Evolutionary conservation across 2,888 invertebrate species (phyloP).

Genomic region (Nomada ferruginata): DNA sequence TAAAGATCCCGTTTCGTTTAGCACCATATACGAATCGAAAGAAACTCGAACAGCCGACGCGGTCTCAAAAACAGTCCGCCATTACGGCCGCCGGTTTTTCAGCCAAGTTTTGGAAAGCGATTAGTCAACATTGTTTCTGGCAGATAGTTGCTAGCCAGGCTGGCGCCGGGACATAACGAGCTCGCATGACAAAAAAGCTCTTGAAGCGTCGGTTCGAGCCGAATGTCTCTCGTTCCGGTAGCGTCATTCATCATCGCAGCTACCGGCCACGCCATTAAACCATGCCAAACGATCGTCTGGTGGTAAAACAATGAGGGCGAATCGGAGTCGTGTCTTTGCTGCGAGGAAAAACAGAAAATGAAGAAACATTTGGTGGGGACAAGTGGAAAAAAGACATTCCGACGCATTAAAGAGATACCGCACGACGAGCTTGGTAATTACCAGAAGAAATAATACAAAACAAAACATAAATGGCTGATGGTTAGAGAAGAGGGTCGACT

Average conservation of each 20-base stretch:
- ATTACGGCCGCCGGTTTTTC: conserved; percentile 64
- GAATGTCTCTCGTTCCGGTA: conserved; percentile 64
- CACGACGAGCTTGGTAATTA: conserved; percentile 14
- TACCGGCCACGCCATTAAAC: conserved; percentile 61
- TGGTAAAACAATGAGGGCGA: conserved; percentile 51
- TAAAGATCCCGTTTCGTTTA: conserved; percentile 5
- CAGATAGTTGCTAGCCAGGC: conserved; percentile 73
- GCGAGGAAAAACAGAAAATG: not conserved
- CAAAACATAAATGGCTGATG: too few species aligned
- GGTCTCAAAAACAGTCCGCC: conserved; percentile 66
- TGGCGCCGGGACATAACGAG: conserved; percentile 78
- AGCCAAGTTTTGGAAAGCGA: conserved; percentile 73
- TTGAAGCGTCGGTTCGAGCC: conserved; percentile 64
- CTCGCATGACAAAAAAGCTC: conserved; percentile 67
- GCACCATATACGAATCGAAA: conserved; percentile 36
- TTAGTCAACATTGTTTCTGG: conserved; percentile 72
- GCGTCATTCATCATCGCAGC: conserved; percentile 74
- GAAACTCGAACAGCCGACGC: conserved; percentile 57
- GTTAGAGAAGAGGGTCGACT: not conserved
- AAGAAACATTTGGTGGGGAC: not conserved
- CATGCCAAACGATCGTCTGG: conserved; percentile 54
- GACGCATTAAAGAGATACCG: not conserved
- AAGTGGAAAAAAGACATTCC: conserved; percentile 13
- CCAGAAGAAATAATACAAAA: not conserved
- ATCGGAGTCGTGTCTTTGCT: not conserved